Percentiles rank a stretch among this genome's conserved stretches.
These are phyloP conservation scores for Apodemus sylvaticus DNA, from an alignment of 2,113 vertebrate species.

Conservation along the genomic window DNA sequence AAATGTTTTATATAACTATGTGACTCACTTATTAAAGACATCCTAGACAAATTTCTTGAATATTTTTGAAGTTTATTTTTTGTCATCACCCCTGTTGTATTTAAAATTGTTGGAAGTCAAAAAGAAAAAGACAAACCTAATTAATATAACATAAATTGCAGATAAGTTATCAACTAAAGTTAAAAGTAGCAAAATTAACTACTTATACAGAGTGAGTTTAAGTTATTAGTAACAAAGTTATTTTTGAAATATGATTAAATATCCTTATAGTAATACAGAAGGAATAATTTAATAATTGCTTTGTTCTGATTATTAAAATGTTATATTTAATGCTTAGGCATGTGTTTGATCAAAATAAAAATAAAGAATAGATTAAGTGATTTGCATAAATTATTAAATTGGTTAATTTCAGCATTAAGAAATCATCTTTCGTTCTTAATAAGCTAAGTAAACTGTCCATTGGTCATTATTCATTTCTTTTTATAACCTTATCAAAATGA, in stretches of 20 bases:
- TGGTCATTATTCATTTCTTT: background rate
- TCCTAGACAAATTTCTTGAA: background rate
- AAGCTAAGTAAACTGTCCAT: background rate
- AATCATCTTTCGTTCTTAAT: background rate
- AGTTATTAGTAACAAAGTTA: background rate
- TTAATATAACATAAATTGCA: background rate
- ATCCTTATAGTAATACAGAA: background rate
- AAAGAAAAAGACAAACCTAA: background rate
- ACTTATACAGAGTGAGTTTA: background rate
- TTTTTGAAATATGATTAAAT: background rate
- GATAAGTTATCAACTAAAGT: background rate
- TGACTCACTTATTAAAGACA: background rate
- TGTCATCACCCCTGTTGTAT: background rate
- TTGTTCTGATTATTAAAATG: conserved; percentile 7
- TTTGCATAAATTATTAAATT: conserved; percentile 46
- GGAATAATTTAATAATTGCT: conserved; percentile 21
- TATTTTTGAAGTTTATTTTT: background rate
- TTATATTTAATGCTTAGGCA: background rate
- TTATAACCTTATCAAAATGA: background rate
- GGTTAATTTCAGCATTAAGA: background rate
- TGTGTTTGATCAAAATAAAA: background rate
- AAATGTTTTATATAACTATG: background rate
- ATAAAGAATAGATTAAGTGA: background rate
- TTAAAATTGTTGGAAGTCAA: background rate
- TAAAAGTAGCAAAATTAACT: background rate